phyloP scores from a whole-genome alignment of 2,888 invertebrate species.

The Tachina lurida region DNA sequence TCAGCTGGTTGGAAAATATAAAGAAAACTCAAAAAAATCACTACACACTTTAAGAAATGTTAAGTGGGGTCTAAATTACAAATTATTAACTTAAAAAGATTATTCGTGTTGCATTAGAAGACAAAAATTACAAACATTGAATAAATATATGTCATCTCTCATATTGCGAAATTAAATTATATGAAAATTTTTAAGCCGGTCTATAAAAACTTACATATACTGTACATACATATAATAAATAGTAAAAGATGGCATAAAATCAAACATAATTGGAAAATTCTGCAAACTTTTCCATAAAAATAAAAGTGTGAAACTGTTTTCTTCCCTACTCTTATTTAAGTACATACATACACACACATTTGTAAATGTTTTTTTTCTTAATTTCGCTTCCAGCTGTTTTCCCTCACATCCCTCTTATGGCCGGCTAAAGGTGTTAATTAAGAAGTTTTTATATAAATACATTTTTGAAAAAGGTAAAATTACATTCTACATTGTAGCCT shows the following conservation, averaged over 20 bases:
- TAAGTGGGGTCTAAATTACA: slow-evolving; percentile 44
- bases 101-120: background rate
- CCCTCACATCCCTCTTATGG: slow-evolving; percentile 9
- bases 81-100: background rate
- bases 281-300: background rate
- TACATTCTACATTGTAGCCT: slow-evolving; percentile 14
- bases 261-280: background rate
- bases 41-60: slow-evolving; percentile 64
- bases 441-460: slow-evolving; percentile 1
- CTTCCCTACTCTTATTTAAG: background rate
- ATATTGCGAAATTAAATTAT: slow-evolving; percentile 33
- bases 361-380: background rate
- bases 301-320: background rate
- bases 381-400: slow-evolving; percentile 57
- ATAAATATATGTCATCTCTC: background rate
- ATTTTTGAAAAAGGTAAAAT: slow-evolving; percentile 40
- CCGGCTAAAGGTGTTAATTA: background rate
- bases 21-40: slow-evolving; percentile 53
- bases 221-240: background rate
- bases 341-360: background rate
- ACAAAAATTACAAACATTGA: background rate
- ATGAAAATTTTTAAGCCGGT: slow-evolving; percentile 51
- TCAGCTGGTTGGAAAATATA: slow-evolving; percentile 55
- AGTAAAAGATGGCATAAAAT: background rate
- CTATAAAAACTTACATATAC: background rate